A percentile compares a stretch with the other conserved stretches of the same genome.
These are phyloP conservation scores for Volucella inflata DNA, from an alignment of 2,888 invertebrate genomes.

Conservation along the genomic window DNA sequence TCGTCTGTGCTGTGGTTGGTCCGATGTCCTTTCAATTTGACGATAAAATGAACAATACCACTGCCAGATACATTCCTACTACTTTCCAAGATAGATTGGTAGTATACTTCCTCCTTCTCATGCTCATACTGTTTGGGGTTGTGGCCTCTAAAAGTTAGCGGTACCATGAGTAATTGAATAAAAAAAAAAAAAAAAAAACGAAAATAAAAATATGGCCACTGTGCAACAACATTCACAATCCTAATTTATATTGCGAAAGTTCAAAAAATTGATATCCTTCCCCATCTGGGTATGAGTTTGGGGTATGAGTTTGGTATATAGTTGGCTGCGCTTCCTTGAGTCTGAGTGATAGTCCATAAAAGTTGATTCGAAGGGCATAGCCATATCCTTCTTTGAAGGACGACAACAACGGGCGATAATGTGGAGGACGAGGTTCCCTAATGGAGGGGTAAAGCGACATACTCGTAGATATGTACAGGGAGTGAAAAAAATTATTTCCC, in stretches of 20 bases:
- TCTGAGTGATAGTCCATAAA: slow-evolving; percentile 54
- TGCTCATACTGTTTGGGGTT: not conserved
- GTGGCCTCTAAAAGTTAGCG: slow-evolving; percentile 40
- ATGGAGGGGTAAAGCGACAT: no score
- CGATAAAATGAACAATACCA: slow-evolving; percentile 43
- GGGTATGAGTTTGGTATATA: no score
- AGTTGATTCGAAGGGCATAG: slow-evolving; percentile 22
- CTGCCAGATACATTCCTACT: not conserved
- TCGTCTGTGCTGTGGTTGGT: slow-evolving; percentile 8
- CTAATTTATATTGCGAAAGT: slow-evolving; percentile 63
- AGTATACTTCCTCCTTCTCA: not conserved
- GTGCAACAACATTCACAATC: slow-evolving; percentile 10
- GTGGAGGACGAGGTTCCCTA: no score
- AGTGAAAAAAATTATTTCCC: slow-evolving; percentile 58
- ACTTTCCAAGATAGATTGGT: not conserved
- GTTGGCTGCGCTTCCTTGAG: slow-evolving; percentile 2
- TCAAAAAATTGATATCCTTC: slow-evolving; percentile 53
- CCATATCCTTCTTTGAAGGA: not conserved
- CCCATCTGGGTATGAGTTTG: not conserved
- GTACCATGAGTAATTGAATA: slow-evolving; percentile 69
- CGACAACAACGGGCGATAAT: no score
- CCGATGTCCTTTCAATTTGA: slow-evolving; percentile 42
- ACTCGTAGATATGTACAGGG: not conserved
- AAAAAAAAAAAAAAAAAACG: slow-evolving; percentile 13
- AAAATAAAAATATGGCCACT: slow-evolving; percentile 21